Conservation (phyloP, 2,797 vertebrate genomes). For the Paedocypris micromegethes region DNA sequence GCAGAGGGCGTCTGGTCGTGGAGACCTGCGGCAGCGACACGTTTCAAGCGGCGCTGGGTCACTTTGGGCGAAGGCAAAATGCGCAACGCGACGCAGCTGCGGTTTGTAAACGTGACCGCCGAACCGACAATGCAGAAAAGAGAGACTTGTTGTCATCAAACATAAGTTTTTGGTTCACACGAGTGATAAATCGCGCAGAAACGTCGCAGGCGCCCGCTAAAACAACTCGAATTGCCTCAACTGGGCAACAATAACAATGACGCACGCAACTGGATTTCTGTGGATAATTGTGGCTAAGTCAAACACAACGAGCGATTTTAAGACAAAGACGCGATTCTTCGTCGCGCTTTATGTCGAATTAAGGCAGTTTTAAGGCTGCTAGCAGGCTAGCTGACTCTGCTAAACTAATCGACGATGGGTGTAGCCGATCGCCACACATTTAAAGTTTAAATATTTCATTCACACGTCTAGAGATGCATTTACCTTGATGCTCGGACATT, state of each 20-base stretch:
- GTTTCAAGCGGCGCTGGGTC: neutral
- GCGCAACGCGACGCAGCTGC: slow-evolving; percentile 25
- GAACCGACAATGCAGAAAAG: neutral
- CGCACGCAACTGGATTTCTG: no score
- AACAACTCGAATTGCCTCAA: no score
- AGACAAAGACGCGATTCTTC: no score
- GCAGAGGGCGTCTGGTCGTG: neutral
- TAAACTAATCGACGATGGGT: slow-evolving; percentile 23
- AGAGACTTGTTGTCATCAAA: neutral
- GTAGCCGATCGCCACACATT: slow-evolving; percentile 22
- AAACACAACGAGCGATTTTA: no score
- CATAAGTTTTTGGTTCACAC: neutral
- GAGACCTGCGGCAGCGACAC: neutral
- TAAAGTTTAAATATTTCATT: slow-evolving; percentile 3
- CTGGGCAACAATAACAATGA: no score
- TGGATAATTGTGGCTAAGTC: no score
- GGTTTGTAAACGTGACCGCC: neutral
- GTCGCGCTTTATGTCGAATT: neutral
- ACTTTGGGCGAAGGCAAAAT: slow-evolving; percentile 5
- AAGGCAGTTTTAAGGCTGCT: slow-evolving; percentile 6
- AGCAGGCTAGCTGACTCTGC: slow-evolving; percentile 18
- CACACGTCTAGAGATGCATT: neutral
- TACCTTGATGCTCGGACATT: slow-evolving; percentile 83
- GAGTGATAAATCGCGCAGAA: no score
- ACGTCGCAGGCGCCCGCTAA: no score